Conservation (phyloP, 1,140 invertebrate genomes). For the Habropoda laboriosa region DNA sequence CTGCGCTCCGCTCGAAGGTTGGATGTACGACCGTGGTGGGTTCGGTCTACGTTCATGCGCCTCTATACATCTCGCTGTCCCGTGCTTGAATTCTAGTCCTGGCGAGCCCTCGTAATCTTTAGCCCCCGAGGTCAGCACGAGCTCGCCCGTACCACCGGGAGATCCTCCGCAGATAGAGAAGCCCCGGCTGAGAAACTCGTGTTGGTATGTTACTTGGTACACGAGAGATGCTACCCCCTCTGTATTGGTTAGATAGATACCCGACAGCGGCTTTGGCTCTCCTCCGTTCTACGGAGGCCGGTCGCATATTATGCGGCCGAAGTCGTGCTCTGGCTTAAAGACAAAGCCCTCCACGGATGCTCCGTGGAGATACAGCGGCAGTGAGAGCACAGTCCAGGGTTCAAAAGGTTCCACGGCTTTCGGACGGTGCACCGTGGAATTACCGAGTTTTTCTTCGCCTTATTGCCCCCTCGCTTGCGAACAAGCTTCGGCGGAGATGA, state of each 20-base stretch:
- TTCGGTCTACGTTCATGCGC: conserved; percentile 39
- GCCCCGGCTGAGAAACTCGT: conserved; percentile 66
- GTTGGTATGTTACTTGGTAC: conserved; percentile 51
- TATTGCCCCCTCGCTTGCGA: background rate
- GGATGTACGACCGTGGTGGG: conserved; percentile 42
- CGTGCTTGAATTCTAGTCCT: conserved; percentile 71
- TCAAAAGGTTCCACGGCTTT: conserved; percentile 22
- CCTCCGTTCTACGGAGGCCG: conserved; percentile 10
- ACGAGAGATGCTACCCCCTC: conserved; percentile 35
- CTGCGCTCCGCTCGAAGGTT: conserved; percentile 25
- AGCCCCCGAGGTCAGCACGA: conserved; percentile 77
- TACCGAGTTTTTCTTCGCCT: background rate
- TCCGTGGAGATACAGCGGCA: conserved; percentile 43
- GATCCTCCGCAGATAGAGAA: conserved; percentile 71
- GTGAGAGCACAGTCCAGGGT: conserved; percentile 8
- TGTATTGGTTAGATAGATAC: conserved; percentile 61
- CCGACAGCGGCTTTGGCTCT: conserved; percentile 19
- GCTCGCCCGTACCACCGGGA: conserved; percentile 60
- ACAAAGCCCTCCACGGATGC: conserved; percentile 56
- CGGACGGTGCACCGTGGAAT: background rate
- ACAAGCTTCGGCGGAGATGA: background rate
- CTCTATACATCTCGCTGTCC: conserved; percentile 37
- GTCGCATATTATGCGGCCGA: conserved; percentile 59
- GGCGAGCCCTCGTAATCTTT: conserved; percentile 77
- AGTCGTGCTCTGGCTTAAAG: conserved; percentile 61